Base-by-base conservation (phyloP, 1,140 invertebrate genomes). In the Pachyrhynchus sulphureomaculatus region DNA sequence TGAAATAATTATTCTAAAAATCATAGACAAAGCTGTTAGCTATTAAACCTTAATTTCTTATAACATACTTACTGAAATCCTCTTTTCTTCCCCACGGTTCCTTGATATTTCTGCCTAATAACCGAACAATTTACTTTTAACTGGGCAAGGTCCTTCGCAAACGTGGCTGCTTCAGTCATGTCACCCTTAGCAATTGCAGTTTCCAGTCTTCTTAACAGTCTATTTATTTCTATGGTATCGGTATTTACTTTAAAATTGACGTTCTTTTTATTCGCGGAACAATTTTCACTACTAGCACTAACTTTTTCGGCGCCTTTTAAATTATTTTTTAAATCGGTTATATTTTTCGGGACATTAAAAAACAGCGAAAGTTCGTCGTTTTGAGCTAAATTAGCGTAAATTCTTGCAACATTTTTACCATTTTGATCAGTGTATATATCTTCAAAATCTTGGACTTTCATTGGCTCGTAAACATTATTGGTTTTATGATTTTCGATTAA, bases 71-170 rank as follows among this genome's bases (percentile, higher is more conserved):
- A 75, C 69, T 54, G 68, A 49, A 74, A 67, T 61, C 63, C 65
- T 23, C 41, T 37, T 55, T 64, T 52, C 32, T 51, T 60, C 8
- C 24, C 53, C 10, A 37, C 56, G 23, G 1, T 5, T 4, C 9
- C 45, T 54, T 49, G 26, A 12, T 53, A 36, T 71, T 79, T 79
- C 65, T 84, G 83, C 54, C 84, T 72, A 29, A 84, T 80, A 5
- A 87, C 85, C 13, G 82, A 83, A 73, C 85, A 86, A 66, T 81
- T 82, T 36, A 87, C 84, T 73, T 86, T 87, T 17, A 88, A 71
- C 23, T 84, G 77, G 0, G 88, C 88, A 53, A 90, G 78, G 73
- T 89, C 86, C 68, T 84, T 83, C 2, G 88, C 88, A 20, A 88
- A 78, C 54, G 76, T 77, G 2, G 88, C 85, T 0, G 88, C 88